Evolutionary conservation across 2,888 invertebrate species (phyloP).

Genomic region (Brenthis ino): DNA sequence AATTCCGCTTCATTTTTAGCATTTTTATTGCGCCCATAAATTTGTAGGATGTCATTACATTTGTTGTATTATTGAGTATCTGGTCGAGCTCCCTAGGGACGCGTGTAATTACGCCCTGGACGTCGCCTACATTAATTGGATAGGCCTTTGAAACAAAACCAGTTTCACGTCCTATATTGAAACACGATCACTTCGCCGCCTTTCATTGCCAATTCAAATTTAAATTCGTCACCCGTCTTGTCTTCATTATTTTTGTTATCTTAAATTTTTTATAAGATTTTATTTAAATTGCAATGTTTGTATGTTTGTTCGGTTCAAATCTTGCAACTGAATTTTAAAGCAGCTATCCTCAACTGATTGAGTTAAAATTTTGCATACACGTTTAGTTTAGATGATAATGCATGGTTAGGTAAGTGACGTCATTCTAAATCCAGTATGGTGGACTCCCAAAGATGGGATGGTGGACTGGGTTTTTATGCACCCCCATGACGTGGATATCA

Average conservation of each 20-base stretch:
- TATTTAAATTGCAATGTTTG: conserved; percentile 29
- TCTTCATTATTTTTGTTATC: conserved; percentile 30
- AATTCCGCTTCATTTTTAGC: conserved; percentile 36
- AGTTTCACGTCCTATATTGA: conserved; percentile 45
- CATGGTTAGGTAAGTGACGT: too few species aligned
- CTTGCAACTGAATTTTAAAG: too few species aligned
- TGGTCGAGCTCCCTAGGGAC: conserved; percentile 48
- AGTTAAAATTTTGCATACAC: too few species aligned
- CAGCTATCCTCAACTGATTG: too few species aligned
- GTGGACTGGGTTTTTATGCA: too few species aligned
- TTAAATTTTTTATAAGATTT: conserved; percentile 44
- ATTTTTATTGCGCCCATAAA: conserved; percentile 39
- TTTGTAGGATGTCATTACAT: conserved; percentile 37
- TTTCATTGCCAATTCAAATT: conserved; percentile 42
- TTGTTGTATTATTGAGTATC: conserved; percentile 43
- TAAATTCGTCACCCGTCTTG: conserved; percentile 44
- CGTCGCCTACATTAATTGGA: conserved; percentile 63
- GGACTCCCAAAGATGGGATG: too few species aligned
- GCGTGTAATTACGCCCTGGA: conserved; percentile 57
- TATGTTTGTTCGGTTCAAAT: too few species aligned
- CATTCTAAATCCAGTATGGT: too few species aligned
- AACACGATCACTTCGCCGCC: conserved; percentile 46
- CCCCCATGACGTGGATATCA: too few species aligned
- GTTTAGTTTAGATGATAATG: too few species aligned
- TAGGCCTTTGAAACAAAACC: conserved; percentile 51